A percentile compares a stretch with the other conserved stretches of the same genome.
Evolutionary conservation across 2,888 invertebrate genomes (phyloP).

Genomic region (Acleris laterana): DNA sequence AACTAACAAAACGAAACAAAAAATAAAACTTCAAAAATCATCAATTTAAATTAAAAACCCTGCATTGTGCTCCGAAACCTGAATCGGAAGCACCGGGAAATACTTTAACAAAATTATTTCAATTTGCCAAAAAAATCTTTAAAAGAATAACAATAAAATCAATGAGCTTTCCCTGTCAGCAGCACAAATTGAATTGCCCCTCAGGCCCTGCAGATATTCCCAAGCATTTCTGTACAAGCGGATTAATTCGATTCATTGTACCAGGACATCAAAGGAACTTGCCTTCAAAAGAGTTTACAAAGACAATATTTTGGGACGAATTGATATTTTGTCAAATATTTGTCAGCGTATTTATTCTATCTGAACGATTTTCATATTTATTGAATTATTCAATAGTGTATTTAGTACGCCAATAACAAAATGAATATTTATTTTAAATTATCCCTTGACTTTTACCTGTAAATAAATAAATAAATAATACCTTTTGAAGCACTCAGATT

Average conservation of each 20-base stretch:
- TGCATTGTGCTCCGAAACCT: neutral
- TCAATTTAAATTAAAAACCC: too few species aligned
- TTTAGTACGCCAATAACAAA: too few species aligned
- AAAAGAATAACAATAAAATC: conserved; percentile 30
- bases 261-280: conserved; percentile 32
- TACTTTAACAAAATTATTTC: neutral
- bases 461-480: too few species aligned
- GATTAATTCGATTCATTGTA: conserved; percentile 35
- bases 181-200: conserved; percentile 31
- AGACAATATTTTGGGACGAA: conserved; percentile 26
- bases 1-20: too few species aligned
- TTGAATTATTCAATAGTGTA: too few species aligned
- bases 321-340: conserved; percentile 21
- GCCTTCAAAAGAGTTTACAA: conserved; percentile 29
- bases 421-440: too few species aligned
- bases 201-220: conserved; percentile 22
- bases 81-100: neutral
- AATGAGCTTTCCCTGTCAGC: conserved; percentile 31
- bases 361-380: neutral
- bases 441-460: too few species aligned
- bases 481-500: too few species aligned
- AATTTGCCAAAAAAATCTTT: conserved; percentile 5
- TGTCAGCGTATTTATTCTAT: conserved; percentile 7
- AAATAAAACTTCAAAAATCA: too few species aligned
- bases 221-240: conserved; percentile 28